A percentile compares a stretch with the other conserved stretches of the same genome.
These are phyloP conservation scores for Rhinogobio ventralis DNA, from an alignment of 2,797 vertebrate species.

Conservation along the genomic window DNA sequence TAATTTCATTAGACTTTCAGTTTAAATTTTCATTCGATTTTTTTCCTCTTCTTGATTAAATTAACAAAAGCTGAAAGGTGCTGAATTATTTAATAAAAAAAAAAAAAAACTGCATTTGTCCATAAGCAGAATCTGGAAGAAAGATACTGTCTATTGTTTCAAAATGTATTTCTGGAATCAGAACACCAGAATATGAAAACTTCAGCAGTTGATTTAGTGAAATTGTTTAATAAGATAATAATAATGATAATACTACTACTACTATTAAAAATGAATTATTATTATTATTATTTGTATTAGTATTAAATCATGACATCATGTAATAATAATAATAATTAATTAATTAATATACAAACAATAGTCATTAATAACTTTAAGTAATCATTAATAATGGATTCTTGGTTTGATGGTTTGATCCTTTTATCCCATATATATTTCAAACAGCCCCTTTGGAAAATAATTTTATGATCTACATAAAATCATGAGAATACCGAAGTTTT, in stretches of 20 bases:
- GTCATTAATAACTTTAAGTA: background rate
- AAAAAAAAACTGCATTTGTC: background rate
- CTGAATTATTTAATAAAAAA: background rate
- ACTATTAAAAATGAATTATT: background rate
- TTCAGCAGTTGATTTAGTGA: background rate
- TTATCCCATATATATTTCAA: background rate
- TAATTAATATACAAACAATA: background rate
- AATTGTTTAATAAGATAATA: background rate
- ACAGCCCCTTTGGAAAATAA: background rate
- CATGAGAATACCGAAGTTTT: background rate
- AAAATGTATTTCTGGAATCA: background rate
- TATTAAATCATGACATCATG: background rate
- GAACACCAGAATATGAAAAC: background rate
- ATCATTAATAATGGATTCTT: background rate
- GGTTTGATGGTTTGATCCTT: background rate
- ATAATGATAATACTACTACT: background rate
- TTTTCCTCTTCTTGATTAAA: background rate
- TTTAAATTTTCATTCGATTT: background rate
- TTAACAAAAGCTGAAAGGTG: background rate
- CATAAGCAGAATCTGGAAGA: background rate
- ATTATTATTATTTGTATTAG: background rate
- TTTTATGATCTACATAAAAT: background rate
- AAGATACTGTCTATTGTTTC: background rate
- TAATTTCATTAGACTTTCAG: background rate
- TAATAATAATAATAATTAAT: background rate